phyloP scores from a whole-genome alignment of 2,113 vertebrate genomes.

The Oryzias woworae region DNA sequence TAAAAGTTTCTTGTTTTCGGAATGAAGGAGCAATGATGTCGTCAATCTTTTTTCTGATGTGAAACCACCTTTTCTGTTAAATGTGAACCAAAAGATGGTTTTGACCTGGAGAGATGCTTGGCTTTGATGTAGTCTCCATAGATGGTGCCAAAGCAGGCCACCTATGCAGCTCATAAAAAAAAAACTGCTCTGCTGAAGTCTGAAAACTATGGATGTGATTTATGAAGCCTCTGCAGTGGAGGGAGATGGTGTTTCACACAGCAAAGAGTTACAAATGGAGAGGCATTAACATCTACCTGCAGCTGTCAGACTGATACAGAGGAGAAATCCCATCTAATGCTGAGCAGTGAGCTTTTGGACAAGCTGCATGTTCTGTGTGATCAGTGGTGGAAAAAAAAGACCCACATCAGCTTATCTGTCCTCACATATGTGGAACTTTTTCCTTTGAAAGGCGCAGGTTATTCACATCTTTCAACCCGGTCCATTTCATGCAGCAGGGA shows the following conservation, averaged over 20 bases:
- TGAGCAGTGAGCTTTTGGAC: constrained; percentile 37
- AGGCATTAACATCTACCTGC: constrained; percentile 62
- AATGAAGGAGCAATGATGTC: too few relatives aligned
- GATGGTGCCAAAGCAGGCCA: too few relatives aligned
- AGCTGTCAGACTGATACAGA: constrained; percentile 58
- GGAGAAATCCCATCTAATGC: constrained; percentile 29
- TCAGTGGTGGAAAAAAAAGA: constrained; percentile 34
- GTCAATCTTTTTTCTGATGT: too few relatives aligned
- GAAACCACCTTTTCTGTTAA: too few relatives aligned
- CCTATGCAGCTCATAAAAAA: too few relatives aligned
- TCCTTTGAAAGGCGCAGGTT: constrained; percentile 32
- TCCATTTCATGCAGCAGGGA: constrained; percentile 34
- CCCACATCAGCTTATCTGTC: constrained; percentile 26
- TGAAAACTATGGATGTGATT: constrained; percentile 33
- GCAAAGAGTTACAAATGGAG: constrained; percentile 67
- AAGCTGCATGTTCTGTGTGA: constrained; percentile 20
- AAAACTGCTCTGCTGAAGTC: too few relatives aligned
- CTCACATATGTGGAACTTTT: constrained; percentile 33
- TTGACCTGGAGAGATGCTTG: too few relatives aligned
- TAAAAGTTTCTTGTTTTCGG: too few relatives aligned
- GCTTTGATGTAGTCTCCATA: too few relatives aligned
- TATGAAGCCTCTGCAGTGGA: constrained; percentile 51
- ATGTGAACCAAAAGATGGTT: too few relatives aligned
- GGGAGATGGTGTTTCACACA: constrained; percentile 51
- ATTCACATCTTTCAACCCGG: constrained; percentile 32